These are phyloP conservation scores for Caerostris extrusa DNA, from an alignment of 1,140 invertebrate species.

Conservation along the genomic window DNA sequence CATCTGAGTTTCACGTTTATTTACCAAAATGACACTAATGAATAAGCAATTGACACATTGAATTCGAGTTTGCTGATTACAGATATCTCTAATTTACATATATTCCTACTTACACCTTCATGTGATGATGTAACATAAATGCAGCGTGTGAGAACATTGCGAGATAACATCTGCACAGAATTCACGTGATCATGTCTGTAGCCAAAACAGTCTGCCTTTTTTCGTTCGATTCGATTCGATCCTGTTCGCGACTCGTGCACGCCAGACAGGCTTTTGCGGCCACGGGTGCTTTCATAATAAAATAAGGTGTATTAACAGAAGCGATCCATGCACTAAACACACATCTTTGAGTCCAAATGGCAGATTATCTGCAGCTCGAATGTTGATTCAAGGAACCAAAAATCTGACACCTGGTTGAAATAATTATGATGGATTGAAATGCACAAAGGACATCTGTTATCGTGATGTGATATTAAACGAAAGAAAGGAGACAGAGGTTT, in stretches of 20 bases:
- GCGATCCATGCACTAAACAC: slow-evolving; percentile 47
- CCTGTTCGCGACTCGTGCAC: background rate
- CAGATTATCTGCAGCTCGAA: slow-evolving; percentile 20
- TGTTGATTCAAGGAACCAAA: slow-evolving; percentile 68
- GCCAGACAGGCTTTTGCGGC: background rate
- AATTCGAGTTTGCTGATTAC: background rate
- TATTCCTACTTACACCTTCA: background rate
- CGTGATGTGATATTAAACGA: slow-evolving; percentile 63
- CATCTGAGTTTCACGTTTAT: background rate
- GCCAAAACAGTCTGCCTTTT: background rate
- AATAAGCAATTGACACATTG: background rate
- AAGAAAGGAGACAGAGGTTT: slow-evolving; percentile 55
- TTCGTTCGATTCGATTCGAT: slow-evolving; percentile 2
- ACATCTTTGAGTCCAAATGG: slow-evolving; percentile 33
- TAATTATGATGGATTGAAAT: slow-evolving; percentile 66
- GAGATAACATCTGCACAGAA: background rate
- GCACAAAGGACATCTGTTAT: slow-evolving; percentile 69
- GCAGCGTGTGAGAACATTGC: background rate
- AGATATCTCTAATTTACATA: background rate
- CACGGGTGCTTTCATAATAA: slow-evolving; percentile 36
- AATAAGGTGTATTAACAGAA: slow-evolving; percentile 32
- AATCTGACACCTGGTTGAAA: slow-evolving; percentile 64
- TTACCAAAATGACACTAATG: background rate
- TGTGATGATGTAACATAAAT: background rate
- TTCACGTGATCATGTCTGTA: slow-evolving; percentile 11